Conservation (phyloP, 1,140 invertebrate genomes). For the Habropoda laboriosa region DNA sequence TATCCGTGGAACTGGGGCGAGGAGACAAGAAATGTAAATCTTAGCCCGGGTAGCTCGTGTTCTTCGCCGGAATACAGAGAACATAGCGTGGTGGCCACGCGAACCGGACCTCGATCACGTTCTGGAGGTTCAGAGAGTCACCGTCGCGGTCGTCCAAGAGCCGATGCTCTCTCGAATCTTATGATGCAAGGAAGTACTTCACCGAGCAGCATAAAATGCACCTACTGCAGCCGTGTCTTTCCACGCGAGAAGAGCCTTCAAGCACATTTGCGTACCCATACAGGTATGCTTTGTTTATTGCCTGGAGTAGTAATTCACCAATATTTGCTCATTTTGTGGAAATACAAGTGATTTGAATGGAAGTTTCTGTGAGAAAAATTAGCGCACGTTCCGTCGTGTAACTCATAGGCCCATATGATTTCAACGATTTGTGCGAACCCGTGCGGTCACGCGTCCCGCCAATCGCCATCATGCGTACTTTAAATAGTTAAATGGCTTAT, state of each 20-base stretch:
- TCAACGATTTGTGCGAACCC: slow-evolving; percentile 32
- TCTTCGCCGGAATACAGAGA: slow-evolving; percentile 78
- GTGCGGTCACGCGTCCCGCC: slow-evolving; percentile 75
- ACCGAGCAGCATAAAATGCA: slow-evolving; percentile 88
- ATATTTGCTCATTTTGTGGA: background rate
- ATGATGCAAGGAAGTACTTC: slow-evolving; percentile 89
- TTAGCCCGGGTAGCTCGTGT: slow-evolving; percentile 79
- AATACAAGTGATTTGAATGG: background rate
- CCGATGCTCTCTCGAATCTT: slow-evolving; percentile 87
- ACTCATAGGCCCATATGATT: slow-evolving; percentile 9
- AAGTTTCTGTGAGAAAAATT: slow-evolving; percentile 41
- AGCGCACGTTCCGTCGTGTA: background rate
- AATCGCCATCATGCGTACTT: slow-evolving; percentile 78
- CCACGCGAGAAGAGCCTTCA: slow-evolving; percentile 91
- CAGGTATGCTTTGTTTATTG: slow-evolving; percentile 82
- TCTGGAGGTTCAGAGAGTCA: slow-evolving; percentile 68
- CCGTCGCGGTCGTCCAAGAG: slow-evolving; percentile 87
- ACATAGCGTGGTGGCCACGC: slow-evolving; percentile 23
- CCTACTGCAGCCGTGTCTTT: slow-evolving; percentile 89
- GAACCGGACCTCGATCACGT: slow-evolving; percentile 42
- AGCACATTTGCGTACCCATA: slow-evolving; percentile 91
- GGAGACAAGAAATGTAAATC: slow-evolving; percentile 76
- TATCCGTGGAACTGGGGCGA: slow-evolving; percentile 80
- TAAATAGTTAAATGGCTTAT: slow-evolving; percentile 73
- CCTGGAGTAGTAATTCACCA: no score